Evolutionary conservation across 2,113 vertebrate genomes (phyloP).

Genomic region (Agelaius tricolor): DNA sequence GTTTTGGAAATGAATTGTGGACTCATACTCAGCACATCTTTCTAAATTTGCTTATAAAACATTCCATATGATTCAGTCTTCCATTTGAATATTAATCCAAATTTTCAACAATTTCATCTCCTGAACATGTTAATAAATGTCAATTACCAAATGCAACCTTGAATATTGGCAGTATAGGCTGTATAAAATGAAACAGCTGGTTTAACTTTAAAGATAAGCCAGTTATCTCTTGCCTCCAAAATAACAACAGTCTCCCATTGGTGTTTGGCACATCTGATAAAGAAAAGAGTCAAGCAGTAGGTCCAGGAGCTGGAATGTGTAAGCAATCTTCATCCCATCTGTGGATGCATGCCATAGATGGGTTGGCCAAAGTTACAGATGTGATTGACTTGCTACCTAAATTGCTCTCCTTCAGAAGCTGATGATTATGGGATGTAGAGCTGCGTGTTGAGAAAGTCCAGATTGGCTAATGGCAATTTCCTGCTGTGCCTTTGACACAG

Average conservation of each 20-base stretch:
- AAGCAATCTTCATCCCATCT: slow-evolving; percentile 52
- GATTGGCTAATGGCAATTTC: slow-evolving; percentile 64
- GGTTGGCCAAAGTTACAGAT: slow-evolving; percentile 2
- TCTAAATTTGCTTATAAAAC: neutral
- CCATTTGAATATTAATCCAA: neutral
- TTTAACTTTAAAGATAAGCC: neutral
- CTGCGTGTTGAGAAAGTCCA: slow-evolving; percentile 70
- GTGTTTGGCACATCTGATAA: slow-evolving; percentile 16
- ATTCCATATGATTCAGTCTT: neutral
- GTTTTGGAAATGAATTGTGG: neutral
- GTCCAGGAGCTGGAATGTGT: slow-evolving; percentile 10
- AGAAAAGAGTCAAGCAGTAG: neutral
- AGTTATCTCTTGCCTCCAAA: neutral
- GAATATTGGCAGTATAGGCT: neutral
- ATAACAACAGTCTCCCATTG: neutral
- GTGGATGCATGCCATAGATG: neutral
- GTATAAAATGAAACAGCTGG: slow-evolving; percentile 26
- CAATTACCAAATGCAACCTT: neutral
- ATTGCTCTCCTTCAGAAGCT: slow-evolving; percentile 37
- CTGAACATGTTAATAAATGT: neutral
- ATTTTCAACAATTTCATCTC: neutral
- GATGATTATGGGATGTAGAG: slow-evolving; percentile 48
- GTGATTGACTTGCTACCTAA: slow-evolving; percentile 47
- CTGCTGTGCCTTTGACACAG: slow-evolving; percentile 63
- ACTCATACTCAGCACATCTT: neutral